Base-by-base conservation (phyloP, 2,113 vertebrate species). In the Eubucco bourcierii region DNA sequence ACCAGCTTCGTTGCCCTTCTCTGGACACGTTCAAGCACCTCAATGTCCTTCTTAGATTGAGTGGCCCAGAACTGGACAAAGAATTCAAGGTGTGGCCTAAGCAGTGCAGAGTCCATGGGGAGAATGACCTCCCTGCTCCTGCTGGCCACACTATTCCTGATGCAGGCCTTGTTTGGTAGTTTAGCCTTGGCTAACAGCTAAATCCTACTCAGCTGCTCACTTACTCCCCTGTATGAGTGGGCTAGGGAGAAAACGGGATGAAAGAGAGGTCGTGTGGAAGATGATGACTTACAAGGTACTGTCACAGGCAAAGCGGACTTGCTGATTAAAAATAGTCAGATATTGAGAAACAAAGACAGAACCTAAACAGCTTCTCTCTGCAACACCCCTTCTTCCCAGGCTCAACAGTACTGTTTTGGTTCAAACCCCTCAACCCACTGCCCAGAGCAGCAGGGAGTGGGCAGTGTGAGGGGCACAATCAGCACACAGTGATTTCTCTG, bases 181-280 rank as follows among this genome's bases (percentile, higher is more conserved):
- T 47, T 31, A 50, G 29, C 50, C 39, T 31, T 44, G 33, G 28
- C 28, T 11, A 17, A 41, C n/a, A 70, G 39, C 17, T 37, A 31
- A 28, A 15, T 27, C 55, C 15, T 64, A 55, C 20, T 12, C 24
- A 25, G 19, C 19, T 7, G 6, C 55, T 39, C 33, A 4, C 16
- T 64, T 1, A 1, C 9, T 80, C 24, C 15, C 24, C 3, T 3
- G 33, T 2, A 0, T 21, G 34, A 50, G 34, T 9, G 27, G 34
- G 23, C 34, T 7, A 7, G 9, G 16, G 19, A 82, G 33, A n/a
- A 34, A 20, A 52, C 1, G 27, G 7, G 13, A 65, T 1, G 3
- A 80, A 39, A 41, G 23, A 63, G 23, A 63, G 25, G 2, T 47
- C 31, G 10, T 9, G 15, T 71, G 18, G 15, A 58, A 24, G 59